These are phyloP conservation scores for Pseudotriccus pelzelni DNA, from an alignment of 2,797 vertebrate species.

Conservation along the genomic window DNA sequence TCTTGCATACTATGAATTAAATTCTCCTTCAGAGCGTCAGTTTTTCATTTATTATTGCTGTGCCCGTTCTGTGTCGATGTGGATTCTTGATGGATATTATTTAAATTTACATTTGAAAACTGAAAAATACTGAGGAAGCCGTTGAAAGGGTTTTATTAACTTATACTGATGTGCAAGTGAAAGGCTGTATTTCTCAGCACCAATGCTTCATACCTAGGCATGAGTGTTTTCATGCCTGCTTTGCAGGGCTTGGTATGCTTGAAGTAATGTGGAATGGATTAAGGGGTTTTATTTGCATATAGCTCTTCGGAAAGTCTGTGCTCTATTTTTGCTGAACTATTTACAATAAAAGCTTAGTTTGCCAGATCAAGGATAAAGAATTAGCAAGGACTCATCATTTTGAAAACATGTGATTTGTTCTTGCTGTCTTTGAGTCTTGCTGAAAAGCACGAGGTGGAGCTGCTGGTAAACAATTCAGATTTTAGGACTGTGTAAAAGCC, in stretches of 20 bases:
- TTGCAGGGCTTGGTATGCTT: neutral
- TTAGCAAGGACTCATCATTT: neutral
- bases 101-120: neutral
- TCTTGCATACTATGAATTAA: neutral
- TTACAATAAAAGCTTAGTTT: neutral
- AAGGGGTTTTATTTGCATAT: neutral
- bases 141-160: neutral
- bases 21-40: neutral
- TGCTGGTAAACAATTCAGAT: neutral
- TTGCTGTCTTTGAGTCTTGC: neutral
- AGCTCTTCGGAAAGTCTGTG: neutral
- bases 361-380: neutral
- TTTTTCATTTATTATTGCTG: neutral
- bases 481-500: neutral
- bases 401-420: neutral
- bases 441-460: neutral
- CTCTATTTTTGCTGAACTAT: neutral
- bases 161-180: neutral
- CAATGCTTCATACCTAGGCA: neutral
- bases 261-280: neutral
- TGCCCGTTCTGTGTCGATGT: neutral
- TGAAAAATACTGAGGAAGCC: neutral
- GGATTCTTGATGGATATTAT: neutral
- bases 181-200: neutral
- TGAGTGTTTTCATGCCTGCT: neutral